Base-by-base conservation (phyloP, 2,113 vertebrate genomes). In the Hydropotes inermis region DNA sequence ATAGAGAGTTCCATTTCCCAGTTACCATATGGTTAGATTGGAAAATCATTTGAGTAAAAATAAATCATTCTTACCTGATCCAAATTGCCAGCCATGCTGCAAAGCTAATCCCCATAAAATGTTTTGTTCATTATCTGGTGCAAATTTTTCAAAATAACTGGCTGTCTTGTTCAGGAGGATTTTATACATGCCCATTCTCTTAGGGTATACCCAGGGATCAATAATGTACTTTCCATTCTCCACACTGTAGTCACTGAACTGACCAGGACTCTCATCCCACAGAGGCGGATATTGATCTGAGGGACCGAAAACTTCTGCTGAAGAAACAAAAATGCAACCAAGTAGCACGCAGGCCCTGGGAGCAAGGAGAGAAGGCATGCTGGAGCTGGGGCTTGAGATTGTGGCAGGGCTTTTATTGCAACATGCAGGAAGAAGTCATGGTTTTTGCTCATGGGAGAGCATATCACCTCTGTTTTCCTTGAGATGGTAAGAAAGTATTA, bases 11-110 rank as follows among this genome's bases (percentile, higher is more conserved):
- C 6, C 2, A 81, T 27, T 89, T 94, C 36, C 30, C 50, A 25
- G 2, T 67, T 70, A 60, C 39, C 19, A 14, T 2, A 14, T 47
- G 15, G 16, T 43, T 87, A 83, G 54, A 82, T 33, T 86, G 11
- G 47, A 47, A 89, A 30, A 74, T 60, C 47, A 39, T 78, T 55
- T 43, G 4, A 84, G 19, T 50, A 4, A 67, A 79, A 84, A 39
- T 1, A 89, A 83, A 2, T 88, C 83, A 36, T 33, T 95, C 97
- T 82, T 98, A 99, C 99, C 99, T 99, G 99, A 99, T 21, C 0
- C 96, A 25, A 98, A 98, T 95, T 99, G 99, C 99, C 99, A 99
- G n/a, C 98, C 99, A 5, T 99, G 97, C 97, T 99, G 99, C 96
- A 99, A 4, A 1, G 99, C 98, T 79, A 99, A 98, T 19, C 99